These are phyloP conservation scores for Stenotaenia linearis DNA, from an alignment of 2,888 invertebrate species.

Conservation along the genomic window DNA sequence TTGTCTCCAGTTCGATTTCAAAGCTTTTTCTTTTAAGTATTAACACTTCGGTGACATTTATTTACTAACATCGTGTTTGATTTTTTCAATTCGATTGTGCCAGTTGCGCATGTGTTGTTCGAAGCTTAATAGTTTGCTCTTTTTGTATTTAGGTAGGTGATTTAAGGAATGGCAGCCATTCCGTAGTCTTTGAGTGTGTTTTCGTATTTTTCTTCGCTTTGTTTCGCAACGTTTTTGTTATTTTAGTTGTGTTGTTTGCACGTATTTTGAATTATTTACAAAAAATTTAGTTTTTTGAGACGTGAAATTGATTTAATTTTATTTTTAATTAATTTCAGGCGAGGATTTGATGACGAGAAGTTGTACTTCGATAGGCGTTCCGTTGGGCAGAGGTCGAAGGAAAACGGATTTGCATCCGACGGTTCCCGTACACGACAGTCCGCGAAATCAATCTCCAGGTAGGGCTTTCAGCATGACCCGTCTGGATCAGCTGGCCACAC, in stretches of 20 bases:
- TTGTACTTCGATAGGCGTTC: slow-evolving; percentile 41
- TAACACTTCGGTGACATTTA: not conserved
- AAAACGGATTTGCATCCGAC: slow-evolving; percentile 82
- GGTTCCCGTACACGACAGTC: slow-evolving; percentile 63
- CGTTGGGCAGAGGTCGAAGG: slow-evolving; percentile 41
- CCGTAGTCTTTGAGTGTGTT: not conserved
- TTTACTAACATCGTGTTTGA: not conserved
- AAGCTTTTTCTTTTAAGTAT: not conserved
- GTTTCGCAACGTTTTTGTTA: not conserved
- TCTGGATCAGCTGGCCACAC: slow-evolving; percentile 75
- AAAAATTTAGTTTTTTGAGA: not conserved
- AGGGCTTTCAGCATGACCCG: slow-evolving; percentile 92
- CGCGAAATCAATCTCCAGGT: slow-evolving; percentile 56
- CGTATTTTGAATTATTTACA: no score
- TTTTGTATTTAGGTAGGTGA: not conserved
- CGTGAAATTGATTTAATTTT: not conserved
- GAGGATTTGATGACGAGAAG: slow-evolving; percentile 41
- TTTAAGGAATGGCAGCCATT: not conserved
- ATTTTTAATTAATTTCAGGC: slow-evolving; percentile 29
- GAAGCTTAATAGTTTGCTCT: not conserved
- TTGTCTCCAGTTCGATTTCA: not conserved
- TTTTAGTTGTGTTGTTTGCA: no score
- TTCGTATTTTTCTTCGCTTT: not conserved
- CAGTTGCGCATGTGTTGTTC: not conserved
- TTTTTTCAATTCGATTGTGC: not conserved